Evolutionary conservation across 2,888 invertebrate species (phyloP), one percentile per base, ranked within the genome.

Genomic region (Drosophila diplacantha): DNA sequence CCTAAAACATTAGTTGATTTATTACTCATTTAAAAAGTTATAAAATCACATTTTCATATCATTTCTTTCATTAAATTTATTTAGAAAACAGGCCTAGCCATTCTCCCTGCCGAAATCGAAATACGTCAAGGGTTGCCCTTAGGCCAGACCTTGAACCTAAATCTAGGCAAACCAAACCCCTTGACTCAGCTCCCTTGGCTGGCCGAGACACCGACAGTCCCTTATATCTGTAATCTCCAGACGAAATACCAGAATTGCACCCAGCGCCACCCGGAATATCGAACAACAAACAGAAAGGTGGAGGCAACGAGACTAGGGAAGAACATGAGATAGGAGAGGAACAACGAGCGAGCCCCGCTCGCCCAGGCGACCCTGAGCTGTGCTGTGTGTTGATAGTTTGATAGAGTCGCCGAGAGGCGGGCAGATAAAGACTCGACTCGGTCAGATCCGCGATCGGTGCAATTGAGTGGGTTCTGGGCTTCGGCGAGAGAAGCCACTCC

Each of bases 371-470:
- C 39, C 39, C 34, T 35, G 29, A 3, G 5, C 1, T 14, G 11
- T 3, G 22, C 22, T 22, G 22, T 22, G 22, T 18, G 62, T 18
- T 50, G 50, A 62, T 50, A 61, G 60, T 61, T 62, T 62, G 51
- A 63, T 43, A 35, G 34, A 41, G 41, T 14, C 29, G 5, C 35
- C 29, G 55, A 38, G 37, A 50, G 29, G 22, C 49, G 39, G 22
- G 2, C 22, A 47, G 60, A 61, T 62, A 61, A 63, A 52, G 63
- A 61, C 63, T 62, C 60, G 24, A 62, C 60, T 62, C 22, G 5
- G 63, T 63, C 63, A 63, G 63, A 31, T 18, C 12, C 11, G 20
- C 53, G 71, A 63, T 68, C 63, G 35, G 47, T 52, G 31, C 68
- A 51, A 44, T 37, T 64, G 31, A 63, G 53, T 64, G 44, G 22